Base-by-base conservation (phyloP, 1,140 invertebrate genomes). In the Tetranychus urticae region DNA sequence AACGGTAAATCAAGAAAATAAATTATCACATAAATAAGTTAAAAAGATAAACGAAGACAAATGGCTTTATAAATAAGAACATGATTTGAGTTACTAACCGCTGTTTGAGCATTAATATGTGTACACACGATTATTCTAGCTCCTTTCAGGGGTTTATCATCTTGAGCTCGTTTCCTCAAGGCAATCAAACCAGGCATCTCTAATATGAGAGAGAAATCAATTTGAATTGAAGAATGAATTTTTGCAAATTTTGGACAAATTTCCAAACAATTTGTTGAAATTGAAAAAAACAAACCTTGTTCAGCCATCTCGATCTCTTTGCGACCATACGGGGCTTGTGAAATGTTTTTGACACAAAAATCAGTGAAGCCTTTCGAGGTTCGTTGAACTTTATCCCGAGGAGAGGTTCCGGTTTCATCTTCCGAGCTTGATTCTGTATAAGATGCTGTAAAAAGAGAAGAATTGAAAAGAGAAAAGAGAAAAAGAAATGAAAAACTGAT, bases 181-280 rank as follows among this genome's bases (percentile, higher is more conserved):
- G 91, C 89, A 80, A 97, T 89, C 58, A 97, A 89, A 2, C 92
- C 92, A 0, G 91, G 89, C 92, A 97, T 97, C 77, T 97, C 92
- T 80, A 69, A 33, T 2, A 33, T 31, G 50, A 52, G 50, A 52
- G 48, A 50, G 14, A 6, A 31, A 50, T 50, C 5, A 10, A 52
- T n/a, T 45, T 34, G 23, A 37, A 47, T 39, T 31, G 39, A 60
- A 5, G 6, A 13, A 6, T 33, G 48, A 31, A 23, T 23, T 23
- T 23, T 23, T 23, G 0, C 23, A 23, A 23, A 23, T 23, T 23
- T 23, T 23, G 23, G 0, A 23, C 23, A 23, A 23, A 23, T 23
- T 0, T 23, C 0, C 23, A 23, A 23, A 23, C 23, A 23, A 23
- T 23, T 23, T 23, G 23, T 23, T 23, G 12, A 56, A 50, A 58